Conservation (phyloP, 2,797 vertebrate genomes). For the Schizopygopsis pylzovi region DNA sequence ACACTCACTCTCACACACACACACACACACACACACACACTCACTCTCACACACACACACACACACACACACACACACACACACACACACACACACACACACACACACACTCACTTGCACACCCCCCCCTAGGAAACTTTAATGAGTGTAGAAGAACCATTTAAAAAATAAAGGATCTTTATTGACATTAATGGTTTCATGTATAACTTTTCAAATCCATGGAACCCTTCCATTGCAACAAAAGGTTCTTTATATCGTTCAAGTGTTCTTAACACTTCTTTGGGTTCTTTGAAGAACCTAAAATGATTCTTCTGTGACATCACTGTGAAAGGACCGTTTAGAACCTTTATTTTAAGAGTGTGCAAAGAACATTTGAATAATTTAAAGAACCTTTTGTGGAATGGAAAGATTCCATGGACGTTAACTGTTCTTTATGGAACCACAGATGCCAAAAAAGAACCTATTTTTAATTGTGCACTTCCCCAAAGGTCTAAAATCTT, state of each 20-base stretch:
- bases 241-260: neutral
- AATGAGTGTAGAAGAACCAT: neutral
- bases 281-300: neutral
- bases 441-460: neutral
- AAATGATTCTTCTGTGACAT: neutral
- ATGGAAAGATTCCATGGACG: neutral
- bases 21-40: no score
- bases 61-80: no score
- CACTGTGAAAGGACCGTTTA: no score
- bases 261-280: neutral
- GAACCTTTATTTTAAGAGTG: neutral
- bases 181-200: no score
- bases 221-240: no score
- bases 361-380: neutral
- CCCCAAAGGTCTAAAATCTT: neutral
- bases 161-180: neutral
- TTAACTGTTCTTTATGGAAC: neutral
- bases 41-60: no score
- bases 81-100: no score
- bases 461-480: neutral
- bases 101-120: neutral
- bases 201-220: no score
- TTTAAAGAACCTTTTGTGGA: neutral
- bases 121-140: neutral
- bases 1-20: no score